Evolutionary conservation across 2,888 invertebrate species (phyloP), one percentile per base, ranked within the genome.

Genomic region (Eupeodes latifasciatus): DNA sequence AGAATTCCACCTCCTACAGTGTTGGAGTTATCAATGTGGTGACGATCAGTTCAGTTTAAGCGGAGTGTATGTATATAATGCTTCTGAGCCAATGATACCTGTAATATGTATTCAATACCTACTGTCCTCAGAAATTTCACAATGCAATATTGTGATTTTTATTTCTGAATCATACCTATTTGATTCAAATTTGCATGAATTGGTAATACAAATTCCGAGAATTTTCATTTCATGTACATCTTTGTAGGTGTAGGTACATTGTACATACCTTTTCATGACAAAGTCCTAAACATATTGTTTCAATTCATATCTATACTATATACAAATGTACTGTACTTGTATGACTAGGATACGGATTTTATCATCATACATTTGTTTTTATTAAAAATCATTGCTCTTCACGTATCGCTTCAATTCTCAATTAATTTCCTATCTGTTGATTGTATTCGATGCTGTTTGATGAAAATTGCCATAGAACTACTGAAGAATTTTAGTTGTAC

Each of bases 351-450:
- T 27, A 27, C 27, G 27, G 27, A 47, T 47, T 47, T 10, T 12
- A 7, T 57, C 4, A 19, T 57, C 27, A 27, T 5, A 55, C 1
- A 11, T 11, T 55, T 27, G 27, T 55, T 55, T 27, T 3, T 57
- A 34, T 57, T 34, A 12, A 57, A 57, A 57, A 57, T 34, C 12
- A 27, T 14, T 57, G 12, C 12, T 57, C 57, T 4, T 57, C 27
- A 57, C 12, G 27, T 14, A 59, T 59, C 34, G 14, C 14, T 34
- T 59, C 34, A 59, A 59, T 59, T 59, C 59, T 36, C 59, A 59
- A 59, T 59, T 66, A 19, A 59, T 36, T 59, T 59, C 34, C 59
- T 34, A 59, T 59, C 59, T 59, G 59, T 59, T 59, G 59, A 59
- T 59, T 59, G n/a, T 36, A 59, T 59, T 34, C 57, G 34, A 59